Conservation (phyloP, 2,113 vertebrate species). For the pig (Sus scrofa) region T2T-Sscrofa CM000817.6:79955501-79956000, state of each 20-base stretch:
- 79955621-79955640: neutral
- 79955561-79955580: fast-evolving
- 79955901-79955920: neutral
- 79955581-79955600: neutral
- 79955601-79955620: neutral
- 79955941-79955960: neutral
- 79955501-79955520: neutral
- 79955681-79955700: neutral
- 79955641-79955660: neutral
- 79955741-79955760: neutral
- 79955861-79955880: fast-evolving
- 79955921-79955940: fast-evolving
- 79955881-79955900: neutral
- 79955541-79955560: fast-evolving
- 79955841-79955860: neutral
- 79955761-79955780: neutral
- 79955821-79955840: fast-evolving
- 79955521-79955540: neutral
- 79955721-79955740: neutral
- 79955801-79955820: neutral
- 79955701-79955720: neutral
- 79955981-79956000: neutral
- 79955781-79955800: neutral
- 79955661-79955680: neutral
- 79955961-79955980: fast-evolving